A percentile compares a stretch with the other conserved stretches of the same genome.
phyloP scores from a whole-genome alignment of 2,888 invertebrate genomes.

The Hydropsyche betteni region DNA sequence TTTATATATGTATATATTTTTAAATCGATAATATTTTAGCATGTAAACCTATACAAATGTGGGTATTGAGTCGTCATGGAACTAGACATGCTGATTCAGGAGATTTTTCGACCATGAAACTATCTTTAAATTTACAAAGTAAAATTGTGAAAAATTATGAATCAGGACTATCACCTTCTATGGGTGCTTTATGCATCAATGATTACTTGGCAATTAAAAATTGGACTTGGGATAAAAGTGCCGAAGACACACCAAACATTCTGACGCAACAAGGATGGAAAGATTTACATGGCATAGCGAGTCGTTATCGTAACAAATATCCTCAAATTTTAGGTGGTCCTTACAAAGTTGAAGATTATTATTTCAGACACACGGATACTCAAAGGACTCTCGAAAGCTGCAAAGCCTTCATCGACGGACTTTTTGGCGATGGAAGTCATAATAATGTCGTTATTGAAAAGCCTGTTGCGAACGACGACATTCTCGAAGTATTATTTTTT shows the following conservation, averaged over 20 bases:
- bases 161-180: constrained; percentile 57
- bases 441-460: constrained; percentile 55
- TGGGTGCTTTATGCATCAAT: constrained; percentile 66
- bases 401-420: constrained; percentile 69
- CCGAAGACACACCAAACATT: constrained; percentile 65
- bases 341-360: constrained; percentile 59
- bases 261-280: constrained; percentile 71
- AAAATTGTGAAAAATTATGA: constrained; percentile 72
- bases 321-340: constrained; percentile 65
- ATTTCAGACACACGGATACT: constrained; percentile 72
- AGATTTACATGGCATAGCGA: constrained; percentile 73
- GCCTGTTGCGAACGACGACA: constrained; percentile 53
- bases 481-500: constrained; percentile 52
- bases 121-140: constrained; percentile 66
- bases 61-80: constrained; percentile 78
- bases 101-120: constrained; percentile 63
- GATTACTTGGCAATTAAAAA: constrained; percentile 72
- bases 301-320: constrained; percentile 67
- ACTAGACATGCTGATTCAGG: constrained; percentile 66
- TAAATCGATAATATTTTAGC: constrained; percentile 59
- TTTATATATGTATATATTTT: no score
- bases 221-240: constrained; percentile 73
- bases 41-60: constrained; percentile 75
- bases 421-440: constrained; percentile 56
- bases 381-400: constrained; percentile 71